Evolutionary conservation across 2,797 vertebrate genomes (phyloP).

Genomic region (Crossoptilon crossoptilon): DNA sequence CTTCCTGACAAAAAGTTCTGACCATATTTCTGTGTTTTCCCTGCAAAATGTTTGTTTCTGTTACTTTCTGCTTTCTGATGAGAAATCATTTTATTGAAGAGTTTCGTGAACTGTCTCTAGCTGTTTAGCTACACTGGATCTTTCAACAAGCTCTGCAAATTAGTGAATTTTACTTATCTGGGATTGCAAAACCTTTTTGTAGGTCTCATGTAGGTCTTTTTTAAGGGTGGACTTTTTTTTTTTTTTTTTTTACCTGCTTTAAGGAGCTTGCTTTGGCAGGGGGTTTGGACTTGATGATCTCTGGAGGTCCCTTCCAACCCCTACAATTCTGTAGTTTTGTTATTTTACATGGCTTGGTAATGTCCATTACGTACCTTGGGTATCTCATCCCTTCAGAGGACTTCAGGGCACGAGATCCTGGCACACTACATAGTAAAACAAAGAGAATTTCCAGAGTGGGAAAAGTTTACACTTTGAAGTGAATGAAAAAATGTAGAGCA

Average conservation of each 20-base stretch:
- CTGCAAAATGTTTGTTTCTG: constrained; percentile 5
- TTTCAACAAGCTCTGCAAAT: background rate
- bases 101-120: background rate
- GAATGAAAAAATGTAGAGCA: background rate
- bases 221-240: background rate
- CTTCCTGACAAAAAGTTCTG: constrained; percentile 40
- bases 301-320: too few relatives aligned
- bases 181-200: background rate
- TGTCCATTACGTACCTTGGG: background rate
- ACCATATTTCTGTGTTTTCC: background rate
- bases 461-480: background rate
- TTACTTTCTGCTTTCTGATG: background rate
- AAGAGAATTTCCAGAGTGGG: background rate
- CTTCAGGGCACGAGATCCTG: background rate
- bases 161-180: background rate
- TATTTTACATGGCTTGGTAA: background rate
- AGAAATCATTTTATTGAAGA: background rate
- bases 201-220: background rate
- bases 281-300: too few relatives aligned
- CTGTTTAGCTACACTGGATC: background rate
- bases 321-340: too few relatives aligned
- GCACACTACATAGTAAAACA: background rate
- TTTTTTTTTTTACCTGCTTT: too few relatives aligned
- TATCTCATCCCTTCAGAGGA: background rate
- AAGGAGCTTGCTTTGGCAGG: too few relatives aligned